A percentile compares a stretch with the other conserved stretches of the same genome.
phyloP scores from a whole-genome alignment of 2,797 vertebrate species.

The Anableps anableps region DNA sequence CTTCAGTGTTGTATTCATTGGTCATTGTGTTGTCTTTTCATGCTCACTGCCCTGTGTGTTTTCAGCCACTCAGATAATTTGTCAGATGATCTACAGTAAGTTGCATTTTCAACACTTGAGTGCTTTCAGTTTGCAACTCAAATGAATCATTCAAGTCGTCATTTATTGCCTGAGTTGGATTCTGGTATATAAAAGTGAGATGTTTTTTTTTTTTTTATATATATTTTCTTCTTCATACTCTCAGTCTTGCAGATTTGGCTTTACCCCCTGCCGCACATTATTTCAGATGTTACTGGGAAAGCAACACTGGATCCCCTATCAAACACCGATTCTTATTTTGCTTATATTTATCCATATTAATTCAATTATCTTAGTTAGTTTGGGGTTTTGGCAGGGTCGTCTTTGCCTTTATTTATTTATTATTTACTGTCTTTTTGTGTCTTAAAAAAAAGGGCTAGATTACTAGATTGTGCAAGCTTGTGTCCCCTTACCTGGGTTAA shows the following conservation, averaged over 20 bases:
- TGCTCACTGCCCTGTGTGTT: conserved; percentile 88
- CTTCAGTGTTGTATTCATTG: conserved; percentile 49
- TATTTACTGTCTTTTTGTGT: background rate
- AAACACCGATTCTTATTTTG: background rate
- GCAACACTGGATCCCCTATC: background rate
- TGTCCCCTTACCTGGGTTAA: background rate
- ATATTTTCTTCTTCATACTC: background rate
- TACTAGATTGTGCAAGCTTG: background rate
- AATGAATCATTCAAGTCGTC: background rate
- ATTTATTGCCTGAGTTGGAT: background rate
- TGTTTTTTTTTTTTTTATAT: background rate
- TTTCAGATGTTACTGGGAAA: background rate
- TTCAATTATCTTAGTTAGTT: too few species aligned
- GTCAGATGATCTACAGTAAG: conserved; percentile 96
- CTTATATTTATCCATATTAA: background rate
- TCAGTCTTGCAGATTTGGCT: background rate
- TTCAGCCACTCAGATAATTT: conserved; percentile 91
- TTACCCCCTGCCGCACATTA: background rate
- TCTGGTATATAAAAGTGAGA: background rate
- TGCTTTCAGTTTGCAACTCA: background rate
- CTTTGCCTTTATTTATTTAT: background rate
- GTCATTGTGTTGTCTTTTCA: conserved; percentile 70
- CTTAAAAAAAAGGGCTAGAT: background rate
- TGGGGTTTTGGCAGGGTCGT: too few species aligned
- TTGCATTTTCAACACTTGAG: conserved; percentile 60